A percentile compares a stretch with the other conserved stretches of the same genome.
Evolutionary conservation across 2,113 vertebrate genomes (phyloP).

Genomic region (Pygoscelis antarcticus): DNA sequence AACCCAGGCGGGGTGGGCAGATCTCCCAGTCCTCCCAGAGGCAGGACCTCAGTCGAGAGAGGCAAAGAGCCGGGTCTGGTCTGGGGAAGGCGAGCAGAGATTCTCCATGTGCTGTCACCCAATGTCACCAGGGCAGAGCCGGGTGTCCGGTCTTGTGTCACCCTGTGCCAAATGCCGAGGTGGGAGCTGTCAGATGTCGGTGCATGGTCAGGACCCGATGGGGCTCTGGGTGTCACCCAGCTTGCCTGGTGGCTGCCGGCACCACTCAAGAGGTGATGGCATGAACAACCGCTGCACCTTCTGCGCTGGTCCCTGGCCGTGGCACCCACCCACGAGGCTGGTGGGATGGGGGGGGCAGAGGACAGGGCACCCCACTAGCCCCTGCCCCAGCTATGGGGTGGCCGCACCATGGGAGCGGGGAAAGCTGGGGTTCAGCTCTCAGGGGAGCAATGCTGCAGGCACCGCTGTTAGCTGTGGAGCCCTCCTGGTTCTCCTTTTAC

Average conservation of each 20-base stretch:
- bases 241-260: not conserved
- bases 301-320: not conserved
- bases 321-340: not conserved
- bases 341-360: not conserved
- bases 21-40: not conserved
- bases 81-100: accelerated
- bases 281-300: not conserved
- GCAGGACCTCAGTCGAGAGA: accelerated
- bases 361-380: no score
- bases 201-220: accelerated
- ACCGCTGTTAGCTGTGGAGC: not conserved
- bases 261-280: not conserved
- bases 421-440: not conserved
- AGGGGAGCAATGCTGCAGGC: not conserved
- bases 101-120: accelerated
- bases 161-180: not conserved
- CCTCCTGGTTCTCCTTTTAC: not conserved
- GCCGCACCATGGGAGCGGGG: not conserved
- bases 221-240: not conserved
- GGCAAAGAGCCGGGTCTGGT: not conserved
- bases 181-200: not conserved
- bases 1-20: not conserved
- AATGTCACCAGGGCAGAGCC: not conserved
- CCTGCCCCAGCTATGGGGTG: not conserved
- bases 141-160: not conserved